phyloP scores from a whole-genome alignment of 2,888 invertebrate genomes.

The Syrista parreyssii region DNA sequence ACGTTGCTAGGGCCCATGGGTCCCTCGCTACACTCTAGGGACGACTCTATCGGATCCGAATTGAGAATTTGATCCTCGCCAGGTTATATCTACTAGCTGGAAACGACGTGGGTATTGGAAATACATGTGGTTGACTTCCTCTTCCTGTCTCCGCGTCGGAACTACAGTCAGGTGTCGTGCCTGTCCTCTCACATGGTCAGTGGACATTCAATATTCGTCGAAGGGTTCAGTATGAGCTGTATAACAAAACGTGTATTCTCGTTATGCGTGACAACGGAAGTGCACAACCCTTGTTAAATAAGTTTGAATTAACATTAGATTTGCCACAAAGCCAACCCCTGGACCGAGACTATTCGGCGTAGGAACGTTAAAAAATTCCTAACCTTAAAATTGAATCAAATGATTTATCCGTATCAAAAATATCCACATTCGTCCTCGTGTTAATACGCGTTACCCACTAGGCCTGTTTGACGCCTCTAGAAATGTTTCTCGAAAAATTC shows the following conservation, averaged over 20 bases:
- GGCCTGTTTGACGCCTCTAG: no score
- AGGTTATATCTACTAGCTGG: conserved; percentile 32
- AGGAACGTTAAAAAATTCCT: not conserved
- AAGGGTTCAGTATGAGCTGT: conserved; percentile 13
- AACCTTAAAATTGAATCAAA: not conserved
- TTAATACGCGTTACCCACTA: no score
- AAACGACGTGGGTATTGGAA: conserved; percentile 34
- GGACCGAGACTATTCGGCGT: not conserved
- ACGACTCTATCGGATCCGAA: conserved; percentile 45
- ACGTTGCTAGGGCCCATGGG: conserved; percentile 37
- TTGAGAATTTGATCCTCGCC: conserved; percentile 44
- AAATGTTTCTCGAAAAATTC: not conserved
- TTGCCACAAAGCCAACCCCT: not conserved
- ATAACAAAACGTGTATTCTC: not conserved
- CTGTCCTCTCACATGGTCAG: conserved; percentile 22
- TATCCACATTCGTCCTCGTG: not conserved
- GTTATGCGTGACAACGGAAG: not conserved
- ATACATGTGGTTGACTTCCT: conserved; percentile 60
- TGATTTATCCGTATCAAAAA: not conserved
- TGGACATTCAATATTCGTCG: conserved; percentile 34
- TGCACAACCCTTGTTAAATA: not conserved
- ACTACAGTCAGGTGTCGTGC: conserved; percentile 60
- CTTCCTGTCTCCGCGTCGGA: conserved; percentile 61
- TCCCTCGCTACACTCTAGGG: conserved; percentile 25
- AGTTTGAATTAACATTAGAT: not conserved